Conservation (phyloP, 2,797 vertebrate genomes). For the Zenarchopterus dispar region DNA sequence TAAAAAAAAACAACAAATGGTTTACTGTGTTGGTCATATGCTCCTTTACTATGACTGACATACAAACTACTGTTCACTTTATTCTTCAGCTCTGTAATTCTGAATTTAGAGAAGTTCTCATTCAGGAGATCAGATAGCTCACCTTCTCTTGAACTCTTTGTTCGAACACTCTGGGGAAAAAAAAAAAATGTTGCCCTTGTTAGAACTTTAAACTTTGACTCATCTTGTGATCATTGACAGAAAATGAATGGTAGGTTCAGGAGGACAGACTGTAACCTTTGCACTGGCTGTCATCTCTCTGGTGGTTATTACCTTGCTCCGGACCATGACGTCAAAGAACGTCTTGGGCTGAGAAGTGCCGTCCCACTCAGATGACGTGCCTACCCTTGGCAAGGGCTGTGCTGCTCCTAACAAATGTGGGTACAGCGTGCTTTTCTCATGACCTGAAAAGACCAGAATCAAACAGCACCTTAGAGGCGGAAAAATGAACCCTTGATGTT, state of each 20-base stretch:
- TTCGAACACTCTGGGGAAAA: constrained; percentile 75
- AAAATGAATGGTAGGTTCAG: neutral
- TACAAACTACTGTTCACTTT: no score
- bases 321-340: constrained; percentile 62
- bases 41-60: no score
- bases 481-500: no score
- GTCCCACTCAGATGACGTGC: constrained; percentile 77
- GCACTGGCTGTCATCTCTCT: neutral
- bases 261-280: no score
- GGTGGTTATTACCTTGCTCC: constrained; percentile 78
- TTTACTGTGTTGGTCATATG: no score
- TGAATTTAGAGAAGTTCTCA: no score
- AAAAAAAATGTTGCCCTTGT: constrained; percentile 15
- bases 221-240: neutral
- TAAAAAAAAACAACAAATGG: no score
- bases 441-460: constrained; percentile 22
- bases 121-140: constrained; percentile 20
- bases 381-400: constrained; percentile 31
- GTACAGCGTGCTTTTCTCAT: neutral
- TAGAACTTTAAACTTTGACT: constrained; percentile 14
- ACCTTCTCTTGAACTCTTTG: constrained; percentile 74
- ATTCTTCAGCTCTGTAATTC: no score
- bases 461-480: neutral
- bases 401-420: neutral
- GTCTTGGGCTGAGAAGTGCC: constrained; percentile 68